phyloP scores from a whole-genome alignment of 2,888 invertebrate species.

The Adela reaumurella region DNA sequence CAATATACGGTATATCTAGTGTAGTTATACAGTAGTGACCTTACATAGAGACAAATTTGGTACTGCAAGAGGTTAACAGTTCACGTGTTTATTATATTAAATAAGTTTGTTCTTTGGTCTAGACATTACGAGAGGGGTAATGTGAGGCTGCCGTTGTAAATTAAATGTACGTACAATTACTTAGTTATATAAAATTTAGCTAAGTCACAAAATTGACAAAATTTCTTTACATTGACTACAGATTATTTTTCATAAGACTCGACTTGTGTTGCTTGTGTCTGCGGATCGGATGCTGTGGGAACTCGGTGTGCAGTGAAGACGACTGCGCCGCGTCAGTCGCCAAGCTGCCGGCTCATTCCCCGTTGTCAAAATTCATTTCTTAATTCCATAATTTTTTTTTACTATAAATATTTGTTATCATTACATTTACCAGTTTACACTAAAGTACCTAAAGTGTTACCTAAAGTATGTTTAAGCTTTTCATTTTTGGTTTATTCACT shows the following conservation, averaged over 20 bases:
- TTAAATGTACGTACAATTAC: slow-evolving; percentile 31
- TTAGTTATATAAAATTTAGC: slow-evolving; percentile 48
- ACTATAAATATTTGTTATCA: slow-evolving; percentile 37
- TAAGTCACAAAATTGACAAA: slow-evolving; percentile 55
- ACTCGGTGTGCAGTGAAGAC: no score
- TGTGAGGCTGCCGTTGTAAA: neutral
- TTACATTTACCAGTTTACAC: slow-evolving; percentile 53
- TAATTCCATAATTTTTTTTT: slow-evolving; percentile 39
- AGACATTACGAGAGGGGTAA: slow-evolving; percentile 28
- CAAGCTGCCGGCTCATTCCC: no score
- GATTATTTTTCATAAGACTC: slow-evolving; percentile 51
- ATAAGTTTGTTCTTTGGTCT: slow-evolving; percentile 53
- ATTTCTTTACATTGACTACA: slow-evolving; percentile 52
- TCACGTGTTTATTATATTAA: slow-evolving; percentile 14
- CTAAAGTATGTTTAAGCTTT: slow-evolving; percentile 47
- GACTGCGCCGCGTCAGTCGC: no score
- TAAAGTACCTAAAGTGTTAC: slow-evolving; percentile 49
- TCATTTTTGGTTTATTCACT: slow-evolving; percentile 56
- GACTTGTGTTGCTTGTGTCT: slow-evolving; percentile 42
- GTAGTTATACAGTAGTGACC: no score
- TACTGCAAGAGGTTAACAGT: slow-evolving; percentile 51
- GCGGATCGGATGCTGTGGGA: slow-evolving; percentile 18
- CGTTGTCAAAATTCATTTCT: no score
- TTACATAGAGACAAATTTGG: slow-evolving; percentile 45
- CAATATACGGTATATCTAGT: no score